Conservation (phyloP, 2,888 invertebrate genomes). For the Pyrgus malvae region DNA sequence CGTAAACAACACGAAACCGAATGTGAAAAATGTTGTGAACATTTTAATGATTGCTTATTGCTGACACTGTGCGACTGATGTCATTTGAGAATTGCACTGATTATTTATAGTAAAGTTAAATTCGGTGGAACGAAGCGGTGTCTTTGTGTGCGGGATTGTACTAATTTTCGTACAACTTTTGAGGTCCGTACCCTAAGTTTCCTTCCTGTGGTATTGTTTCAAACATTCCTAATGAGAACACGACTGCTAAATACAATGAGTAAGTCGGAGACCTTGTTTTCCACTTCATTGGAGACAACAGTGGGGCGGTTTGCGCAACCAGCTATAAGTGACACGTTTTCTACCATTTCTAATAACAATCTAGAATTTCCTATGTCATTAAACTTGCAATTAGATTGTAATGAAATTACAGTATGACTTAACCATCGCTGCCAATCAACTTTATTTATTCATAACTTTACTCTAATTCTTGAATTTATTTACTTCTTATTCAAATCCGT, state of each 20-base stretch:
- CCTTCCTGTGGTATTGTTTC: constrained; percentile 80
- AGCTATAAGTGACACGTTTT: constrained; percentile 66
- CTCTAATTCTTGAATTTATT: background rate
- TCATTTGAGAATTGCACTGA: constrained; percentile 65
- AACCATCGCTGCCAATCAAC: background rate
- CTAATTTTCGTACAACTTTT: constrained; percentile 67
- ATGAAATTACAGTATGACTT: background rate
- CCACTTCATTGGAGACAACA: constrained; percentile 74
- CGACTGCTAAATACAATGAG: constrained; percentile 69
- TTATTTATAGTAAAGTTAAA: constrained; percentile 75
- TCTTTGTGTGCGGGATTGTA: constrained; percentile 53
- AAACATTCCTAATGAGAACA: constrained; percentile 74
- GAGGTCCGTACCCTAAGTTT: constrained; percentile 65
- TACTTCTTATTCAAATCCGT: background rate
- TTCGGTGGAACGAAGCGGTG: constrained; percentile 70
- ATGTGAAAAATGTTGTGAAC: constrained; percentile 53
- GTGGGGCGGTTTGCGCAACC: constrained; percentile 70
- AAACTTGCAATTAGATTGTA: background rate
- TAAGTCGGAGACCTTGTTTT: constrained; percentile 78
- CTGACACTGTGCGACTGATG: constrained; percentile 68
- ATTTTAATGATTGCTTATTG: constrained; percentile 61
- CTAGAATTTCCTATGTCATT: constrained; percentile 1
- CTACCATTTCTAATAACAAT: constrained; percentile 8
- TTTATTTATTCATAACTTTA: background rate
- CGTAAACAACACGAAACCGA: constrained; percentile 28